A percentile compares a stretch with the other conserved stretches of the same genome.
Evolutionary conservation across 2,888 invertebrate genomes (phyloP).

Genomic region (Erebia palarica): DNA sequence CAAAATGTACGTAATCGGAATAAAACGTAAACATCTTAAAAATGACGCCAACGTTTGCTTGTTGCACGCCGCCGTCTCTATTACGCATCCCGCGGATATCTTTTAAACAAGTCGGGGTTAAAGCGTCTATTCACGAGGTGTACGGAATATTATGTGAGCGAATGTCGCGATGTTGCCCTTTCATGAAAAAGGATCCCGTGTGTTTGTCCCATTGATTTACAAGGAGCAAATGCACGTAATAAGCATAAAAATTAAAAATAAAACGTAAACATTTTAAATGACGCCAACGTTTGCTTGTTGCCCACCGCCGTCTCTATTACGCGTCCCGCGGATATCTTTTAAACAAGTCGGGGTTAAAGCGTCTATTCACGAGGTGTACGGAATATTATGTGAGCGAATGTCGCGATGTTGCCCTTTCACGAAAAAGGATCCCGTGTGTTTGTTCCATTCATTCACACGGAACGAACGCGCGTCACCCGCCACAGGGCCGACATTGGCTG

Average conservation of each 20-base stretch:
- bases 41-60: not conserved
- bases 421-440: constrained; percentile 62
- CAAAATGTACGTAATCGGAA: constrained; percentile 43
- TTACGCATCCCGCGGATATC: constrained; percentile 20
- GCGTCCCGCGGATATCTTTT: constrained; percentile 23
- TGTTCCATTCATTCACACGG: constrained; percentile 68
- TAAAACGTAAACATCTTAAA: too few relatives aligned
- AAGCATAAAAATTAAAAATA: too few relatives aligned
- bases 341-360: constrained; percentile 33
- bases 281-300: not conserved
- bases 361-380: constrained; percentile 8
- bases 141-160: constrained; percentile 45
- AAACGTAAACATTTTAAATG: too few relatives aligned
- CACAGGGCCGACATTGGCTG: constrained; percentile 55
- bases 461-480: constrained; percentile 57
- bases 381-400: too few relatives aligned
- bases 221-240: too few relatives aligned
- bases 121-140: constrained; percentile 35
- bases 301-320: not conserved
- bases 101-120: constrained; percentile 32
- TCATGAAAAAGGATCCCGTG: constrained; percentile 68
- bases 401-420: constrained; percentile 61
- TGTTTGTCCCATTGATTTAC: too few relatives aligned
- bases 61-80: not conserved
- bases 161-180: constrained; percentile 55